Base-by-base conservation (phyloP, 2,888 invertebrate genomes). In the Drosophila pseudotakahashii region DNA sequence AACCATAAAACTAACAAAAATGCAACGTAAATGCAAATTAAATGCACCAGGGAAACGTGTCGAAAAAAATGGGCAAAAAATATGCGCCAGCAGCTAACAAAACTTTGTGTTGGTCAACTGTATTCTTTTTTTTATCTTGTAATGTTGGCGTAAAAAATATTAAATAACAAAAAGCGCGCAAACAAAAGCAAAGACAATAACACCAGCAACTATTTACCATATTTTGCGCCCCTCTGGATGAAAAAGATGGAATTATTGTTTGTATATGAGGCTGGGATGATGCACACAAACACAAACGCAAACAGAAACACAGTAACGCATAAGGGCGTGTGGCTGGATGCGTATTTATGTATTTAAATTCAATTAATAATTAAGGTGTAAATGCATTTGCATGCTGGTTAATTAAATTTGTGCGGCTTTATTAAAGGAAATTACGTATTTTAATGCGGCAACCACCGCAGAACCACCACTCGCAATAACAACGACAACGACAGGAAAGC, bases 331-430 rank as follows among this genome's bases (percentile, higher is more conserved):
- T 11, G 39, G 45, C 50, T 55, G 36, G 32, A 44, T 44, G 67
- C 71, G 74, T 77, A 76, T 81, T 78, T 77, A 78, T 78, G 79
- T 75, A 81, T 79, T 81, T 77, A 75, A 84, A 81, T 77, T 89
- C 89, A 86, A 89, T 89, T 90, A 89, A 89, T 90, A 89, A 89
- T 89, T 89, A 89, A 89, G 88, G 85, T 81, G 78, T 89, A 90
- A 90, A 90, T 88, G 81, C 82, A 90, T 90, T 90, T 89, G 81
- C 86, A 78, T 77, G 85, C 73, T 74, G 81, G 89, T 89, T 89
- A 90, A 90, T 90, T 89, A 88, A 90, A 90, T 86, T 84, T 79
- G 79, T 76, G 79, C 76, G 78, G 90, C 78, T 88, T 89, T 79
- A 88, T 87, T 90, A 85, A 90, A 86, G 87, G 79, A 88, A 83